These are phyloP conservation scores for Formicarius rufipectus DNA, from an alignment of 2,113 vertebrate genomes.

Conservation along the genomic window DNA sequence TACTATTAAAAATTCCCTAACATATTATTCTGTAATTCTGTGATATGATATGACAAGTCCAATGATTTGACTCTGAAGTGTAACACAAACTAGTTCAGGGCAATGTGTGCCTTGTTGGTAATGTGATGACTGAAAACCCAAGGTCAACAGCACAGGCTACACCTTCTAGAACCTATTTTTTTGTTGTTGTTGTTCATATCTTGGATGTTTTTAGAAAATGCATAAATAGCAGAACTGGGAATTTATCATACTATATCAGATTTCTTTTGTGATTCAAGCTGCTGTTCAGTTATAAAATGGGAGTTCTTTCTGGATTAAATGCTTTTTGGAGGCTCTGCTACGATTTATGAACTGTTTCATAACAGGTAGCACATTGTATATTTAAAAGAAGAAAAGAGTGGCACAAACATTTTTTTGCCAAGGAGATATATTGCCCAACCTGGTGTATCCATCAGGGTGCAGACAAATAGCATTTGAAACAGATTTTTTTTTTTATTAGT, in stretches of 20 bases:
- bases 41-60: neutral
- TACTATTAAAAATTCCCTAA: neutral
- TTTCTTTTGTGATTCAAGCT: neutral
- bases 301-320: neutral
- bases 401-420: neutral
- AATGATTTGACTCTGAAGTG: neutral
- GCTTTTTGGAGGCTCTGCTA: neutral
- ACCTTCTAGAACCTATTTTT: neutral
- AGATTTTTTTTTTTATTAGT: constrained; percentile 10
- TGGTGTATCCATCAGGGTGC: neutral
- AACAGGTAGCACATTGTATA: neutral
- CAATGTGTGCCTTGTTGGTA: neutral
- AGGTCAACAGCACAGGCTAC: neutral
- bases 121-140: neutral
- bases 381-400: constrained; percentile 13
- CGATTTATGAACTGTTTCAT: constrained; percentile 16
- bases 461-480: constrained; percentile 40
- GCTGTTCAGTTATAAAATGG: neutral
- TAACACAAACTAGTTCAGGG: neutral
- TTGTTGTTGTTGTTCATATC: neutral
- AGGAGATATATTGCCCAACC: neutral
- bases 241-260: neutral
- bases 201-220: neutral
- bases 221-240: neutral
- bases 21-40: neutral